Base-by-base conservation (phyloP, 2,797 vertebrate species). In the Rhinoraja longicauda region DNA sequence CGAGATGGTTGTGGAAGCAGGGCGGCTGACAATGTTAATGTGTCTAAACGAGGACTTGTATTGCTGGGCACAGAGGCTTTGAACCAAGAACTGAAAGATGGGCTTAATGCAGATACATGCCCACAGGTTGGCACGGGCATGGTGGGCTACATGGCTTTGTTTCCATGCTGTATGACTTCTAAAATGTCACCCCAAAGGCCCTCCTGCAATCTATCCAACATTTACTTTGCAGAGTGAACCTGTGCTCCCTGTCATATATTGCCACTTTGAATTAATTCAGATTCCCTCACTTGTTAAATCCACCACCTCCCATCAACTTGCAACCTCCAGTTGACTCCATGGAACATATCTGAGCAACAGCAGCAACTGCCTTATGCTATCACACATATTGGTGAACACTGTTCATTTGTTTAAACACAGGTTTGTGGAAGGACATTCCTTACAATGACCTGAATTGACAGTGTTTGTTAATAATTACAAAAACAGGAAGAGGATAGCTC, bases 231-330 rank as follows among this genome's bases (percentile, higher is more conserved):
- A 64, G 17, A 32, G n/a, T 32, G 59, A 21, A 64, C 5, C 84
- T 8, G 4, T 15, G 6, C 15, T 17, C 1, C 29, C 36, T 62
- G 57, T 59, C 29, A 86, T 62, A 86, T 8, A 19, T 4, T 64
- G 57, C 57, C 8, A 88, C n/a, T 88, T 64, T 64, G n/a, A 62
- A 86, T n/a, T 62, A 88, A n/a, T 88, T 64, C 82, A 64, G 57
- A 86, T 32, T 88, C 15, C 17, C 17, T 88, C 45, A 32, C 62
- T 62, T 62, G 26, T 57, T 59, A 29, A 64, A 62, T 88, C 29
- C 29, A 88, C 5, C 57, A 88, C 3, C 82, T 32, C 6, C 19
- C 53, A 84, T 57, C 29, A 26, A 15, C 53, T 64, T 32, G 82
- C 59, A 88, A 59, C n/a, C 64, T 64, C 57, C 29, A 6, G 17